A percentile compares a stretch with the other conserved stretches of the same genome.
phyloP scores from a whole-genome alignment of 1,140 invertebrate genomes.

The Drosophila leontia region DNA sequence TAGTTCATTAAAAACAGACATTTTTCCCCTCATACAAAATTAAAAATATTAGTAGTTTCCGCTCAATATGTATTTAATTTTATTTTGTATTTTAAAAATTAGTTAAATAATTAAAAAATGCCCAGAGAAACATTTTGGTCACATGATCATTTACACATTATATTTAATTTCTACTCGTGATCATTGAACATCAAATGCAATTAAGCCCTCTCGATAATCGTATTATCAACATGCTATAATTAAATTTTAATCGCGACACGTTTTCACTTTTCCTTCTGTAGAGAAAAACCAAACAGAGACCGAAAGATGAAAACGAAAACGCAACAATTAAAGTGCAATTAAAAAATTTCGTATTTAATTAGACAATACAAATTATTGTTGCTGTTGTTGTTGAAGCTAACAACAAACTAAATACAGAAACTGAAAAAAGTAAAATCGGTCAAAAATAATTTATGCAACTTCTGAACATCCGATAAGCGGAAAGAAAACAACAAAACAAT shows the following conservation, averaged over 20 bases:
- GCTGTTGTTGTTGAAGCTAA: slow-evolving; percentile 19
- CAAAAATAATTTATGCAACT: slow-evolving; percentile 76
- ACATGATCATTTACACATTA: neutral
- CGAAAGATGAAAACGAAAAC: slow-evolving; percentile 58
- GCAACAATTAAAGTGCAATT: slow-evolving; percentile 74
- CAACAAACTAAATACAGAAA: slow-evolving; percentile 38
- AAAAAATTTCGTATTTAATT: slow-evolving; percentile 67
- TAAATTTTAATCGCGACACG: slow-evolving; percentile 63
- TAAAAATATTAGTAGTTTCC: neutral
- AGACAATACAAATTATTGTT: slow-evolving; percentile 19
- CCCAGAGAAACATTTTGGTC: neutral
- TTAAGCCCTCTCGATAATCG: slow-evolving; percentile 50
- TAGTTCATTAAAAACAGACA: neutral
- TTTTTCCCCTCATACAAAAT: no score
- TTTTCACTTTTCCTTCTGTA: slow-evolving; percentile 69
- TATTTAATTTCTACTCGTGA: slow-evolving; percentile 4
- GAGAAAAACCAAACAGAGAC: slow-evolving; percentile 32
- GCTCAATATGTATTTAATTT: neutral
- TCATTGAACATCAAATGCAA: slow-evolving; percentile 11
- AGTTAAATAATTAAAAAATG: neutral
- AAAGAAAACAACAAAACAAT: slow-evolving; percentile 22
- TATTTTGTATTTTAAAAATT: neutral
- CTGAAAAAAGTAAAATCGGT: slow-evolving; percentile 40
- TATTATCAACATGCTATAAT: slow-evolving; percentile 70
- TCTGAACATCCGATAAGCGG: slow-evolving; percentile 46